Percentiles rank a stretch among this genome's conserved stretches.
Conservation (phyloP, 2,888 invertebrate species). For the Ganaspis brasiliensis region DNA sequence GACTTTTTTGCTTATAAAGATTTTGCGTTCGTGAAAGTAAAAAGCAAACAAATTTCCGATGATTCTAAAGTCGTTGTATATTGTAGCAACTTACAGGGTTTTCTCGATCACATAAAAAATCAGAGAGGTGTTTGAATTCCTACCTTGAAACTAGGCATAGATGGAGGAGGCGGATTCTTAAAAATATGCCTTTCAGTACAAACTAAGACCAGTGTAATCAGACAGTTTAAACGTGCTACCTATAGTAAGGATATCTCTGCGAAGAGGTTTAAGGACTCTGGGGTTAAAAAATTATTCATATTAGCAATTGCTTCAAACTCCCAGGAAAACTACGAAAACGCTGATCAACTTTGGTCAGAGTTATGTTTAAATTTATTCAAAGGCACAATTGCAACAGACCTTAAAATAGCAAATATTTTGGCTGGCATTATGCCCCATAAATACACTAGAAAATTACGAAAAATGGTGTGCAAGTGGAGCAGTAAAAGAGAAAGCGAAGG, state of each 20-base stretch:
- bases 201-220: background rate
- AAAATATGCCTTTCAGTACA: too few species aligned
- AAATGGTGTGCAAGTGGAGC: constrained; percentile 11
- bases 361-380: too few species aligned
- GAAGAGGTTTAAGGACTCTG: constrained; percentile 3
- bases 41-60: constrained; percentile 22
- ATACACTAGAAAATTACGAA: constrained; percentile 22
- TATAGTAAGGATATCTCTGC: background rate
- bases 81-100: constrained; percentile 13
- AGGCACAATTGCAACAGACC: constrained; percentile 18
- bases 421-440: background rate
- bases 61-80: constrained; percentile 18
- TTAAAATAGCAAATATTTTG: constrained; percentile 24
- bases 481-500: constrained; percentile 7
- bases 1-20: constrained; percentile 20
- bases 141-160: too few species aligned
- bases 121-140: background rate
- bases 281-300: too few species aligned
- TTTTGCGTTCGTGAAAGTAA: constrained; percentile 13
- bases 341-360: constrained; percentile 18
- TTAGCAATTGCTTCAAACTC: constrained; percentile 19
- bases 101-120: constrained; percentile 19
- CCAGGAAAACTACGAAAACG: constrained; percentile 25
- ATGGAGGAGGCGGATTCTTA: too few species aligned
- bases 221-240: background rate